Conservation (phyloP, 2,888 invertebrate species). For the Ormyrus labotus region DNA sequence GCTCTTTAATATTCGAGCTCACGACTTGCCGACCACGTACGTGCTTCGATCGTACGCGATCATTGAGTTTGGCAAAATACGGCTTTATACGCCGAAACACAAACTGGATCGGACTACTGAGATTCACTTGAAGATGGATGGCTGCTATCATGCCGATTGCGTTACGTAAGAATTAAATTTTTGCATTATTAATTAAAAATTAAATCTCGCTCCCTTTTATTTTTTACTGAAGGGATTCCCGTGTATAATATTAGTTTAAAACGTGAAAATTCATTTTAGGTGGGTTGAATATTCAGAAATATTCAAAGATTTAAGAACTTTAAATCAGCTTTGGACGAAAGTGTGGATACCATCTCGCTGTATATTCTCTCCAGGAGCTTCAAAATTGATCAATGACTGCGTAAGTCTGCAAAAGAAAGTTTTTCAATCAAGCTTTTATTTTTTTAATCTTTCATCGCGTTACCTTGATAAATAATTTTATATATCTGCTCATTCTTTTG, state of each 20-base stretch:
- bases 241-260: neutral
- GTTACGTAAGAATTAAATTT: constrained; percentile 78
- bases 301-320: constrained; percentile 83
- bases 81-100: constrained; percentile 83
- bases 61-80: constrained; percentile 81
- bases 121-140: constrained; percentile 77
- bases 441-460: no score
- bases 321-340: constrained; percentile 80
- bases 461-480: no score
- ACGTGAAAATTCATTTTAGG: constrained; percentile 7
- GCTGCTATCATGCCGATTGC: constrained; percentile 80
- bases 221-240: neutral
- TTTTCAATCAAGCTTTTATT: no score
- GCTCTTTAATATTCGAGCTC: constrained; percentile 91
- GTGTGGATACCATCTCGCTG: constrained; percentile 84
- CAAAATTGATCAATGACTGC: constrained; percentile 78
- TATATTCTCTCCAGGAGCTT: constrained; percentile 84
- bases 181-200: neutral
- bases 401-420: constrained; percentile 65
- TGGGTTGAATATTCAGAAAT: constrained; percentile 80
- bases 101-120: constrained; percentile 78
- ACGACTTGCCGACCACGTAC: constrained; percentile 89
- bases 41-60: constrained; percentile 87
- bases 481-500: no score
- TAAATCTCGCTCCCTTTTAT: neutral